Conservation (phyloP, 2,888 invertebrate species). For the Monoplex corrugatus region DNA sequence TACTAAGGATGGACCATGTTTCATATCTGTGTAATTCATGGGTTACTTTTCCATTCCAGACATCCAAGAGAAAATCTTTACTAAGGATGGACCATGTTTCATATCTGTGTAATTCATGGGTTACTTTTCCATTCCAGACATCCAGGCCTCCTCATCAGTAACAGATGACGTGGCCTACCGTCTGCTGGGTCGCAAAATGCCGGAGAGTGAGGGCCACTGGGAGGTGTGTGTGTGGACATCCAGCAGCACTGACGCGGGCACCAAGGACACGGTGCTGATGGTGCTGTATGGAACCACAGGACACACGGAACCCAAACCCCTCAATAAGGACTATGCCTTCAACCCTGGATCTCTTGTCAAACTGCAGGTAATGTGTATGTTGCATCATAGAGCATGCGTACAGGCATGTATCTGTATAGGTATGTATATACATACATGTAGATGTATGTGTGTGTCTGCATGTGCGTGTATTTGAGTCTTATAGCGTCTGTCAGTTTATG, state of each 20-base stretch:
- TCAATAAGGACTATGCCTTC: constrained; percentile 69
- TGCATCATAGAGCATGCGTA: too few relatives aligned
- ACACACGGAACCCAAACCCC: constrained; percentile 68
- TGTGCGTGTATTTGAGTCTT: too few relatives aligned
- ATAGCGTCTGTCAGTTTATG: too few relatives aligned
- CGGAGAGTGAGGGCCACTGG: constrained; percentile 59
- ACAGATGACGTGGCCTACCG: constrained; percentile 60
- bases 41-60: too few relatives aligned
- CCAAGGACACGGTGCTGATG: constrained; percentile 68
- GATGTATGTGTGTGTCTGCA: too few relatives aligned
- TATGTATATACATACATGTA: too few relatives aligned
- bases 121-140: constrained; percentile 54
- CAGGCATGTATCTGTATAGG: too few relatives aligned
- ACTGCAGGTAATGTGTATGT: constrained; percentile 72
- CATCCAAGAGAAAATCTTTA: too few relatives aligned
- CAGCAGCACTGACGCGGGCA: constrained; percentile 66
- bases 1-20: too few relatives aligned
- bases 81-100: too few relatives aligned
- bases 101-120: too few relatives aligned
- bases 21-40: too few relatives aligned
- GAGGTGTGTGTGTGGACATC: constrained; percentile 68
- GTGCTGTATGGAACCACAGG: constrained; percentile 76
- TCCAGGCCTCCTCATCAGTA: constrained; percentile 60
- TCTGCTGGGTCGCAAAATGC: constrained; percentile 58
- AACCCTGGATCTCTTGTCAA: constrained; percentile 68